Conservation (phyloP, 92 coral and sea anemone species). For the Scolanthus callimorphus region DNA sequence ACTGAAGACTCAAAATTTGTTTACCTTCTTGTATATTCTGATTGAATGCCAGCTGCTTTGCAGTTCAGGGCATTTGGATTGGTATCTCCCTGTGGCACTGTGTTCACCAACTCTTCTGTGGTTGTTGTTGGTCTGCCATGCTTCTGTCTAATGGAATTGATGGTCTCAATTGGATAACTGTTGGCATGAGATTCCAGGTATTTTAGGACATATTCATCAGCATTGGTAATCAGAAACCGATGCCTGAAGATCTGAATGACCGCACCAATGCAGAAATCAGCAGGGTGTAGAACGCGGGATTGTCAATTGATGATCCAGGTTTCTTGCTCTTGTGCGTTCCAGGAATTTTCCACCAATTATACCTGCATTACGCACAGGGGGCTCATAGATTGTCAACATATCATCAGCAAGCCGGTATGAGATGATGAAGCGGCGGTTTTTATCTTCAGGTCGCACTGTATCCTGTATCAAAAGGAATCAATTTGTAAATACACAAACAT, state of each 20-base stretch:
- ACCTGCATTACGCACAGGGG: constrained; percentile 98
- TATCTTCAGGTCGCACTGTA: constrained; percentile 93
- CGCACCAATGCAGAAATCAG: constrained; percentile 91
- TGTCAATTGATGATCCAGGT: constrained; percentile 94
- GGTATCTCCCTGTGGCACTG: constrained; percentile 80
- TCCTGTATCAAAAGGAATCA: constrained; percentile 44
- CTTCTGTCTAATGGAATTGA: constrained; percentile 89
- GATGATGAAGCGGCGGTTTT: constrained; percentile 94
- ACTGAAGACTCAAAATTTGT: neutral
- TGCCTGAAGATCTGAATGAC: constrained; percentile 89
- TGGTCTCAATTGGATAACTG: constrained; percentile 84
- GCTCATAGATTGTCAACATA: constrained; percentile 97
- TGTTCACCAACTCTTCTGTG: constrained; percentile 62
- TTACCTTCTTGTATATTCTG: constrained; percentile 94
- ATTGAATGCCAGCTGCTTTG: constrained; percentile 68
- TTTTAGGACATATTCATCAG: constrained; percentile 92
- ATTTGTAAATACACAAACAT: too few relatives aligned
- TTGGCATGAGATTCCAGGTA: constrained; percentile 92
- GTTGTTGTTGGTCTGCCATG: constrained; percentile 72
- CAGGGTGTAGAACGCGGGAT: constrained; percentile 96
- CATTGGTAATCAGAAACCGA: constrained; percentile 85
- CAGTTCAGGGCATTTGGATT: constrained; percentile 49
- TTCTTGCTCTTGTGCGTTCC: constrained; percentile 94
- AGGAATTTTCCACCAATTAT: constrained; percentile 97
- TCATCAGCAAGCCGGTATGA: constrained; percentile 93